Percentiles rank a stretch among this genome's conserved stretches.
Evolutionary conservation across 92 coral and sea anemone species (phyloP).

Genomic region (Phenganax marumi): DNA sequence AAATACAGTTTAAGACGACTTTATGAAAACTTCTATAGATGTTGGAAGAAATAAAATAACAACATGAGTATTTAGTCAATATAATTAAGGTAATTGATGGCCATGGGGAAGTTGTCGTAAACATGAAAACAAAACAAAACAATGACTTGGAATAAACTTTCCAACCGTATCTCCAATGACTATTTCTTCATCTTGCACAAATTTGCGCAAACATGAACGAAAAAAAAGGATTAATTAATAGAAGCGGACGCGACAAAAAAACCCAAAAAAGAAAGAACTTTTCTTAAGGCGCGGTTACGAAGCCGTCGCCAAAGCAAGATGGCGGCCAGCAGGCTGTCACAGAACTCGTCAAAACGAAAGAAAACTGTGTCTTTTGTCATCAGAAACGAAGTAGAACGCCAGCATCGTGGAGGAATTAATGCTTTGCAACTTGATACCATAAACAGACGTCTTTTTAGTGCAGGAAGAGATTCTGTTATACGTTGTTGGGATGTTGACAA

Average conservation of each 20-base stretch:
- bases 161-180: no score
- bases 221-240: no score
- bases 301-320: slow-evolving; percentile 60
- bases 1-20: neutral
- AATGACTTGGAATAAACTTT: no score
- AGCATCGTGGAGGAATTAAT: slow-evolving; percentile 85
- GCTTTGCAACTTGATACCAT: slow-evolving; percentile 73
- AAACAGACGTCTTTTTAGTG: slow-evolving; percentile 72
- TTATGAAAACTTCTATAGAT: neutral
- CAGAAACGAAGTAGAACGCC: slow-evolving; percentile 81
- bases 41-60: neutral
- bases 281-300: slow-evolving; percentile 30
- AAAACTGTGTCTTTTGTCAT: slow-evolving; percentile 91
- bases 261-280: neutral
- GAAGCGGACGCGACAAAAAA: no score
- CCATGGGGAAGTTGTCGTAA: no score
- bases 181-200: no score
- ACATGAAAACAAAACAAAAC: no score
- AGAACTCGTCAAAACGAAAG: slow-evolving; percentile 72
- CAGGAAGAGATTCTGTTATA: slow-evolving; percentile 93
- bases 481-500: slow-evolving; percentile 79
- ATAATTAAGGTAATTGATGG: no score
- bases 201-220: no score
- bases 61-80: neutral
- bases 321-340: slow-evolving; percentile 93